These are phyloP conservation scores for Wasmannia auropunctata DNA, from an alignment of 1,140 invertebrate species.

Conservation along the genomic window DNA sequence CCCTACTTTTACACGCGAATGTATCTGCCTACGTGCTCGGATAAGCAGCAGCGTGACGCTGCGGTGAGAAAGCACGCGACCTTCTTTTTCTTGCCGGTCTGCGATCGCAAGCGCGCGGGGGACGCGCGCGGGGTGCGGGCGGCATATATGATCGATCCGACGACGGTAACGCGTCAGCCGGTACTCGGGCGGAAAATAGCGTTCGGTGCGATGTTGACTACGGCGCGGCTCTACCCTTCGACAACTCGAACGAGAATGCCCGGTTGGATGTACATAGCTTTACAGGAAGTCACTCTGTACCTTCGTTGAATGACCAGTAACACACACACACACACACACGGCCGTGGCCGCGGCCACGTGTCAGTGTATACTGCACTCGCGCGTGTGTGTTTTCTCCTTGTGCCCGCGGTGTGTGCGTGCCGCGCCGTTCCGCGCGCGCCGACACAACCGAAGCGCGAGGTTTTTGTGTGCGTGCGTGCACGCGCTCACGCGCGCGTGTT, in stretches of 20 bases:
- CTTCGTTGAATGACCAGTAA: constrained; percentile 75
- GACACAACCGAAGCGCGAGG: not conserved
- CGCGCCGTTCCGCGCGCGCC: not conserved
- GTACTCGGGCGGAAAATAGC: constrained; percentile 74
- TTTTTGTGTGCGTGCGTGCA: constrained; percentile 50
- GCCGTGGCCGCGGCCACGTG: constrained; percentile 12
- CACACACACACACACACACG: too few relatives aligned
- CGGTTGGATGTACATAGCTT: constrained; percentile 75
- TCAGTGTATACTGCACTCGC: constrained; percentile 24
- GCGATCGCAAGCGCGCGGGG: constrained; percentile 58
- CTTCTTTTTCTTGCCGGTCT: constrained; percentile 50
- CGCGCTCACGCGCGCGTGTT: constrained; percentile 35
- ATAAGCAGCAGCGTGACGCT: constrained; percentile 40
- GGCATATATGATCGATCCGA: constrained; percentile 68
- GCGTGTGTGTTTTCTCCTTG: constrained; percentile 27
- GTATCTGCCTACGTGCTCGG: constrained; percentile 17
- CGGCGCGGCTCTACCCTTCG: constrained; percentile 72
- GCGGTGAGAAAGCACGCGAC: constrained; percentile 55
- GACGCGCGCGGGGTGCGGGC: not conserved
- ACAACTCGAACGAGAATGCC: constrained; percentile 73
- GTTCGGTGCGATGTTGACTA: constrained; percentile 74
- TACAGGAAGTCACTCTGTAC: constrained; percentile 77
- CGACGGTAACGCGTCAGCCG: constrained; percentile 69
- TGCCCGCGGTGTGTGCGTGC: not conserved
- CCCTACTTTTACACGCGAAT: constrained; percentile 22